Evolutionary conservation across 2,888 invertebrate species (phyloP).

Genomic region (Tridacna gigas): DNA sequence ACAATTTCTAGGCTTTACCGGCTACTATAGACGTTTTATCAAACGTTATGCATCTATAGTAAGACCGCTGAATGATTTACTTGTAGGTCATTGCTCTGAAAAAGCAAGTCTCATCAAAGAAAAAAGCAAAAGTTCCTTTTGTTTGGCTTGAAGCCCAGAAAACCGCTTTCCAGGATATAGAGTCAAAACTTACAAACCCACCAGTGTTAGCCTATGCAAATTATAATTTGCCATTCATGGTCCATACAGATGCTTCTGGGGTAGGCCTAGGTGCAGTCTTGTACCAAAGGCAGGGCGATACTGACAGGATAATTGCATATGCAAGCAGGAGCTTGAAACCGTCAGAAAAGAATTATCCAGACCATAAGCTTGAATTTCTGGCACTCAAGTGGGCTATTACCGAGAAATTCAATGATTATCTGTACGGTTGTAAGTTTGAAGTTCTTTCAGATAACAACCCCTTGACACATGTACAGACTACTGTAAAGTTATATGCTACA

Average conservation of each 20-base stretch:
- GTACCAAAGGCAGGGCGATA: background rate
- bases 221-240: background rate
- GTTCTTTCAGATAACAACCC: background rate
- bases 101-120: too few relatives aligned
- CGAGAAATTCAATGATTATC: slow-evolving; percentile 6
- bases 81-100: slow-evolving; percentile 12
- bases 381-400: slow-evolving; percentile 1
- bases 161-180: background rate
- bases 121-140: background rate
- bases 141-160: background rate
- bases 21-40: background rate
- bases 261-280: slow-evolving; percentile 3
- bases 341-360: background rate
- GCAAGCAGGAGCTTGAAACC: background rate
- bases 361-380: background rate
- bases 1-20: background rate
- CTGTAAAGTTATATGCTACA: background rate
- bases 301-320: background rate
- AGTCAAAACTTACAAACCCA: background rate
- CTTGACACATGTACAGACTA: background rate
- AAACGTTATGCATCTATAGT: slow-evolving; percentile 9
- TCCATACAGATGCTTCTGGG: background rate
- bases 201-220: background rate
- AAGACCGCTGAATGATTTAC: background rate
- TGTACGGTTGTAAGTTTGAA: background rate